Evolutionary conservation across 2,797 vertebrate species (phyloP), one percentile per base, ranked within the genome.

Genomic region (Myoxocephalus aenaeus): DNA sequence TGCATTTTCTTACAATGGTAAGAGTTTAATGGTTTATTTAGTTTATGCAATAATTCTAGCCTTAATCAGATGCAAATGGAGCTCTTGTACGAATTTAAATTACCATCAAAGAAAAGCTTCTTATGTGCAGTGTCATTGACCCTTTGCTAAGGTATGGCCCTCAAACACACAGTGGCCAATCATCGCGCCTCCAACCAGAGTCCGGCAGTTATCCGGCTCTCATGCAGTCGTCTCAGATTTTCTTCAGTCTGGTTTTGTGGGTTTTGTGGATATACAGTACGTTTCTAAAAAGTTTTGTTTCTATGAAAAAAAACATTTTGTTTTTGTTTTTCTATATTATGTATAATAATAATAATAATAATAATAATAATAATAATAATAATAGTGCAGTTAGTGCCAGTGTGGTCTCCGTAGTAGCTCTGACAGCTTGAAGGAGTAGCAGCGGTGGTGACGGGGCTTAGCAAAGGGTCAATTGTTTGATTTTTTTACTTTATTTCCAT

Each of bases 401-500:
- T n/a, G 20, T 10, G 20, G 20, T 20, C 20, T 10, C n/a, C n/a
- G n/a, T n/a, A n/a, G 14, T 4, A 44, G 42, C 42, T 40, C 38
- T 46, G 44, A 18, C 17, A 46, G 15, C 40, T 14, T 42, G 40
- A 42, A n/a, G n/a, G n/a, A n/a, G n/a, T n/a, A n/a, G 40, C 40
- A 42, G 40, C 40, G 40, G 44, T 17, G 17, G 7, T 22, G 18
- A 4, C 53, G 14, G 51, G 22, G 22, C 25, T 51, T n/a, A n/a
- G 18, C 8, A 2, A 22, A 51, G 27, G 53, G 22, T 56, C 53
- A 56, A 66, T 27, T n/a, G 9, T n/a, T 59, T n/a, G 38, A 44
- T 14, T 61, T 32, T 44, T 17, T 77, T 22, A 65, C 18, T 70
- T 68, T 77, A 63, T 67, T 27, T 5, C 11, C 27, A 32, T 5